Percentiles rank a stretch among this genome's conserved stretches.
Evolutionary conservation across 2,797 vertebrate genomes (phyloP).

Genomic region (Clarias platycephalus): DNA sequence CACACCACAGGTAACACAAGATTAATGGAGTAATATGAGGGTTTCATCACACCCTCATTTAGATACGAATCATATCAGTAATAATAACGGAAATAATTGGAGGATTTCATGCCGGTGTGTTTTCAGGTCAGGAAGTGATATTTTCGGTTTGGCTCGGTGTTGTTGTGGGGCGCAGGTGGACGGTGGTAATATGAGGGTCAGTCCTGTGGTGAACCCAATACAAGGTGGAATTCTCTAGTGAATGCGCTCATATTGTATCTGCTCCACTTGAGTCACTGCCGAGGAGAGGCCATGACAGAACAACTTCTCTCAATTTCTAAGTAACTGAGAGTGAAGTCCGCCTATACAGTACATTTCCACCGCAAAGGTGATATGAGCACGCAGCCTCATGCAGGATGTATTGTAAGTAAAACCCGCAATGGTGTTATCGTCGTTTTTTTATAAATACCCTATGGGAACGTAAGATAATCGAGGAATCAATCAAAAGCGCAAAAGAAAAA

Average conservation of each 20-base stretch:
- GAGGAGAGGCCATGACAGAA: slow-evolving; percentile 17
- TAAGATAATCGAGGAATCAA: slow-evolving; percentile 21
- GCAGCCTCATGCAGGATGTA: background rate
- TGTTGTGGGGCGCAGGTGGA: slow-evolving; percentile 30
- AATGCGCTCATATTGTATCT: slow-evolving; percentile 7
- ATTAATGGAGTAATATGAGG: background rate
- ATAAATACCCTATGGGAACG: background rate
- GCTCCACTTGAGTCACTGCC: background rate
- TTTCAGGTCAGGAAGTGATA: background rate
- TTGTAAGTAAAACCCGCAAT: too few relatives aligned
- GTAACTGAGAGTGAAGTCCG: slow-evolving; percentile 12
- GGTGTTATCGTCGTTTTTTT: background rate
- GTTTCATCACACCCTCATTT: background rate
- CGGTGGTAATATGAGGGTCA: slow-evolving; percentile 16
- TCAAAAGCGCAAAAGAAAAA: slow-evolving; percentile 3
- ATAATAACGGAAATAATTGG: too few relatives aligned
- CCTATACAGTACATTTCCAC: background rate
- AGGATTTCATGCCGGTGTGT: background rate
- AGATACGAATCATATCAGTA: background rate
- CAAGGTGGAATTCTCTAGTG: slow-evolving; percentile 12
- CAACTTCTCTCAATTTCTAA: slow-evolving; percentile 1
- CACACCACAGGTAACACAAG: background rate
- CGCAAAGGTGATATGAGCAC: accelerated
- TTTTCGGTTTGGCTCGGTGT: background rate
- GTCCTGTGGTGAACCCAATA: slow-evolving; percentile 23